Percentiles rank a stretch among this genome's conserved stretches.
phyloP scores from a whole-genome alignment of 2,113 vertebrate genomes.

The Anhinga rufa region DNA sequence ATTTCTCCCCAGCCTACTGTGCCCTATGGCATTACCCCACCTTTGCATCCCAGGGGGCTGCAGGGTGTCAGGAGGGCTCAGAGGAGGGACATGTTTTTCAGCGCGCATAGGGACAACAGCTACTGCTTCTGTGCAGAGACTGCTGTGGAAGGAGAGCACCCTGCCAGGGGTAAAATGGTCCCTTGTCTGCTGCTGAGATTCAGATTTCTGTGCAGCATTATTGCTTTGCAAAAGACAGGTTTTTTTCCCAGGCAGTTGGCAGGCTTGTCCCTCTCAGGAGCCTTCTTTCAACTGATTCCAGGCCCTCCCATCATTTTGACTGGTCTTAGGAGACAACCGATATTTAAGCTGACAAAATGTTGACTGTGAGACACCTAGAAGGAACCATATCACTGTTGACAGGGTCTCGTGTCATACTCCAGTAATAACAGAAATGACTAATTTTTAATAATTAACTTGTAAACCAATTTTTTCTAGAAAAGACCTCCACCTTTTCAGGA shows the following conservation, averaged over 20 bases:
- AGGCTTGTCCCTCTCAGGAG: not conserved
- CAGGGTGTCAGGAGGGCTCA: not conserved
- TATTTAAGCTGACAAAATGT: not conserved
- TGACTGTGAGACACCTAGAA: not conserved
- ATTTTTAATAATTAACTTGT: not conserved
- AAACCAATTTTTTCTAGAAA: not conserved
- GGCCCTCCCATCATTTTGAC: not conserved
- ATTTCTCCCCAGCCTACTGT: not conserved
- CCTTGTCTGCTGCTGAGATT: not conserved
- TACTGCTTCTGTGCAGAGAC: not conserved
- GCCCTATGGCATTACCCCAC: not conserved
- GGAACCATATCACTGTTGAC: not conserved
- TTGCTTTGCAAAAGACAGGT: not conserved
- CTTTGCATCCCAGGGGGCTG: not conserved
- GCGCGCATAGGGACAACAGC: not conserved
- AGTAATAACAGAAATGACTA: not conserved
- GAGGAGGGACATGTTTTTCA: not conserved
- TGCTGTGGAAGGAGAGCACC: not conserved
- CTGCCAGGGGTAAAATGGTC: not conserved
- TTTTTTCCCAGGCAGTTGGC: not conserved
- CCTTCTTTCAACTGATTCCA: not conserved
- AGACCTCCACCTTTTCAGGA: not conserved
- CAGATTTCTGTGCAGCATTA: not conserved
- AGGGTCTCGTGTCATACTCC: not conserved
- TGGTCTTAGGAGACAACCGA: not conserved